A percentile compares a stretch with the other conserved stretches of the same genome.
These are phyloP conservation scores for Cathartes aura DNA, from an alignment of 2,113 vertebrate species.

Conservation along the genomic window DNA sequence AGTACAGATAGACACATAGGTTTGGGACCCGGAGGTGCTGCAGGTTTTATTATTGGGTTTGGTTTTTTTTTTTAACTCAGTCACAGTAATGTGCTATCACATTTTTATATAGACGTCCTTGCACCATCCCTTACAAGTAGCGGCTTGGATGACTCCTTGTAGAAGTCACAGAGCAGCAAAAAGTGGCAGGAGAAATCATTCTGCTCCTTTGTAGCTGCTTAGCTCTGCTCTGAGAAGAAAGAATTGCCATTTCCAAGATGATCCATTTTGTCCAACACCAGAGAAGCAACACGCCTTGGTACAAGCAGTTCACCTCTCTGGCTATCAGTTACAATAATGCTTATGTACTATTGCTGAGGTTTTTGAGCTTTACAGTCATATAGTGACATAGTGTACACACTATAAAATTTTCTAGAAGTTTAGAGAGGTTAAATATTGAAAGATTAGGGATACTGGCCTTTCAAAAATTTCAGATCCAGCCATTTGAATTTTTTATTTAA, in stretches of 20 bases:
- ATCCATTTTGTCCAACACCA: not conserved
- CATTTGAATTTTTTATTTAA: not conserved
- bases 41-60: not conserved
- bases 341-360: not conserved
- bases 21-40: not conserved
- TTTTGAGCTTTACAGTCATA: not conserved
- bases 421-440: not conserved
- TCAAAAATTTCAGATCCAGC: not conserved
- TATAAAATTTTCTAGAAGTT: not conserved
- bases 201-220: not conserved
- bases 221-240: not conserved
- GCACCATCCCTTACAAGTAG: not conserved
- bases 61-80: not conserved
- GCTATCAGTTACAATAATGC: not conserved
- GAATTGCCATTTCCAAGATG: not conserved
- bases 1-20: accelerated
- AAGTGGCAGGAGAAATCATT: not conserved
- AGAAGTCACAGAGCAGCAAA: not conserved
- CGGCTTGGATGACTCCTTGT: not conserved
- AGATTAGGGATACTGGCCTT: not conserved
- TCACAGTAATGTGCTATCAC: not conserved
- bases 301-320: not conserved
- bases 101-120: not conserved
- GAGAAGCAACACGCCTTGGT: not conserved
- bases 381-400: accelerated